Percentiles rank a stretch among this genome's conserved stretches.
These are phyloP conservation scores for Hirtodrosophila cameraria DNA, from an alignment of 2,888 invertebrate genomes.

Conservation along the genomic window DNA sequence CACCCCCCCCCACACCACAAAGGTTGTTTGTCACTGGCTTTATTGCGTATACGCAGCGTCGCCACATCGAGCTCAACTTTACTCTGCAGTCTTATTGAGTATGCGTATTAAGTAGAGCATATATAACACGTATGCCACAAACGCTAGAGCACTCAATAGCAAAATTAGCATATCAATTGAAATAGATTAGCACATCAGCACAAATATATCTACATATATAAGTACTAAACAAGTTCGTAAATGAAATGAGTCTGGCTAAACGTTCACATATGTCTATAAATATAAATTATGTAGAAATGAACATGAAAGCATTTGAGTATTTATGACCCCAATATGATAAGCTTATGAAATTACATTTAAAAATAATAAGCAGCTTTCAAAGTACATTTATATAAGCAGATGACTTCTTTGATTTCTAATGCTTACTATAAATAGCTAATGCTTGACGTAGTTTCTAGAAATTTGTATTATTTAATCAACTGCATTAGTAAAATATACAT, in stretches of 20 bases:
- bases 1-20: background rate
- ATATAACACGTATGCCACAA: slow-evolving; percentile 10
- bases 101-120: slow-evolving; percentile 15
- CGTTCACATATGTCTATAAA: background rate
- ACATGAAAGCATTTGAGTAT: background rate
- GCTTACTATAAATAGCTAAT: too few species aligned
- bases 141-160: slow-evolving; percentile 42
- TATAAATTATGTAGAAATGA: background rate
- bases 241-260: slow-evolving; percentile 23
- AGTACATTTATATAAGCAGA: too few species aligned
- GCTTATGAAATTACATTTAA: background rate
- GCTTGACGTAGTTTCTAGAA: too few species aligned
- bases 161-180: slow-evolving; percentile 69
- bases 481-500: too few species aligned
- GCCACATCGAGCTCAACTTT: slow-evolving; percentile 26
- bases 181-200: slow-evolving; percentile 50
- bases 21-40: slow-evolving; percentile 42
- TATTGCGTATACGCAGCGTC: slow-evolving; percentile 64
- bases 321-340: too few species aligned
- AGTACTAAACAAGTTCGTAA: too few species aligned
- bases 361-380: too few species aligned
- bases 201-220: slow-evolving; percentile 6
- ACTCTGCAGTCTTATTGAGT: slow-evolving; percentile 44
- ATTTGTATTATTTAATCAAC: too few species aligned
- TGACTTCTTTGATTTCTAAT: too few species aligned